Conservation (phyloP, 1,140 invertebrate genomes). For the Magallana angulata region DNA sequence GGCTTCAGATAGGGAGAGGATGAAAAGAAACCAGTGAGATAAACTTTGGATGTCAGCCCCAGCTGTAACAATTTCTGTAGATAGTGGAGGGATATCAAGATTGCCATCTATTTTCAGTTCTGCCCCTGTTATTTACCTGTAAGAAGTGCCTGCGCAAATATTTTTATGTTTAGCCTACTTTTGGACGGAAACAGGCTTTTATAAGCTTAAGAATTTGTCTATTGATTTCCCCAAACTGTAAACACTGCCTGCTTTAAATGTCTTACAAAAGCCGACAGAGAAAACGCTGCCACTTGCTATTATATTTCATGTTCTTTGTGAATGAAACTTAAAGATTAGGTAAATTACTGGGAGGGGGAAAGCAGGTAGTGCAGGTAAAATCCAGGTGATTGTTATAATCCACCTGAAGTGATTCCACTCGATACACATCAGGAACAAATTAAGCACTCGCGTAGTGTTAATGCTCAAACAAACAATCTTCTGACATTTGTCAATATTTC, state of each 20-base stretch:
- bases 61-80: no score
- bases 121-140: no score
- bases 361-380: not conserved
- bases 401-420: not conserved
- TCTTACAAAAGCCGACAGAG: not conserved
- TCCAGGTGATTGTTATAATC: constrained; percentile 6
- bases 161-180: not conserved
- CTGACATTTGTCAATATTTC: no score
- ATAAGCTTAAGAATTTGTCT: not conserved
- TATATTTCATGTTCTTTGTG: constrained; percentile 24
- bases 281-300: not conserved
- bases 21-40: no score
- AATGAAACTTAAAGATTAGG: constrained; percentile 32
- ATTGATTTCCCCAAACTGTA: constrained; percentile 19
- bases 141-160: not conserved
- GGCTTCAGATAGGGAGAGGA: not conserved
- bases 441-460: no score
- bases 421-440: not conserved
- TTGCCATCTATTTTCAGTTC: no score
- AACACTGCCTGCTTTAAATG: constrained; percentile 2
- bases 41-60: no score
- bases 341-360: not conserved
- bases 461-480: no score
- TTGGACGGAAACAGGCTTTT: not conserved
- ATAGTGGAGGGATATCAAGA: no score